Conservation (phyloP, 92 coral and sea anemone genomes). For the Parazoanthus darwini region DNA sequence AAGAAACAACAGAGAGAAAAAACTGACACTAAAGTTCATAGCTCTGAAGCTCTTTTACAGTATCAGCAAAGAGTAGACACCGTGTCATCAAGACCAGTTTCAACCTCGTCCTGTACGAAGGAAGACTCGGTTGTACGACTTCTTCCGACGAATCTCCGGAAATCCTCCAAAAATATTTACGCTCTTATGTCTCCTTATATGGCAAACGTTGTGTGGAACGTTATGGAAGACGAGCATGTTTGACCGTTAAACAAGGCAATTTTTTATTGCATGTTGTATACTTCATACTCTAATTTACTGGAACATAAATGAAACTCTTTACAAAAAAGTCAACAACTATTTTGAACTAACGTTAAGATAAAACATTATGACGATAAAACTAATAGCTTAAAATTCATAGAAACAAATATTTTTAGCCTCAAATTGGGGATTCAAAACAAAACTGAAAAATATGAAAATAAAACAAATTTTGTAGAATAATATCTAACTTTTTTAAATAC, state of each 20-base stretch:
- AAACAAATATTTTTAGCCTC: too few relatives aligned
- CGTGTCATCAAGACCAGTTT: not conserved
- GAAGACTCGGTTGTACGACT: slow-evolving; percentile 50
- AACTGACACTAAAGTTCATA: not conserved
- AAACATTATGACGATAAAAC: too few relatives aligned
- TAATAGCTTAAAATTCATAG: too few relatives aligned
- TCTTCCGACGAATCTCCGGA: slow-evolving; percentile 66
- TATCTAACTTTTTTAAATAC: too few relatives aligned
- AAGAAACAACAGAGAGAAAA: not conserved
- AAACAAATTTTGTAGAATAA: too few relatives aligned
- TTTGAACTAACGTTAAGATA: too few relatives aligned
- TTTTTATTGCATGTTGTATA: not conserved
- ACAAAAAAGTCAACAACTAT: too few relatives aligned
- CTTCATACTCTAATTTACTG: not conserved
- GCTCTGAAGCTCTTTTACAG: not conserved
- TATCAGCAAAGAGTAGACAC: slow-evolving; percentile 16
- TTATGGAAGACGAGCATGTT: slow-evolving; percentile 69
- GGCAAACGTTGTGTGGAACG: slow-evolving; percentile 77
- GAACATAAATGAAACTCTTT: too few relatives aligned
- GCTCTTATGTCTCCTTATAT: slow-evolving; percentile 79
- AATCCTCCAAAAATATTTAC: slow-evolving; percentile 47
- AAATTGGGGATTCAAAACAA: too few relatives aligned
- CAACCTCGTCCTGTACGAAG: not conserved
- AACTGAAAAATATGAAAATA: too few relatives aligned
- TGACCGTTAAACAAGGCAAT: not conserved